Percentiles rank a stretch among this genome's conserved stretches.
Evolutionary conservation across 2,113 vertebrate species (phyloP).

Genomic region (Brachyhypopomus gauderio): DNA sequence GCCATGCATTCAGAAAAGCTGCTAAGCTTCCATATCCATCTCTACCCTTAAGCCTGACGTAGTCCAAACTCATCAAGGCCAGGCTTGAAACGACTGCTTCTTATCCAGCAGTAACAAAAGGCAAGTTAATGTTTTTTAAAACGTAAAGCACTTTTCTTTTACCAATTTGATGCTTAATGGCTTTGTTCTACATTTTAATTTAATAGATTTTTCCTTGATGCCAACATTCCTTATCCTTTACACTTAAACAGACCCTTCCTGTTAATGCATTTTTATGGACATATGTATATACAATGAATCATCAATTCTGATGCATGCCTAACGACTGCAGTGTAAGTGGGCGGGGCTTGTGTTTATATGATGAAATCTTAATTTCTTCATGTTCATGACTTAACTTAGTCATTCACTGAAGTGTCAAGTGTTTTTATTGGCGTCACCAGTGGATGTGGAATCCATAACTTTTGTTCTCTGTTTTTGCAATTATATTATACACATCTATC

Average conservation of each 20-base stretch:
- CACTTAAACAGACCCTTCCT: not conserved
- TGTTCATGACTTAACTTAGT: constrained; percentile 9
- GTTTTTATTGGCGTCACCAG: not conserved
- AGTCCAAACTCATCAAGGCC: not conserved
- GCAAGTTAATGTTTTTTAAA: not conserved
- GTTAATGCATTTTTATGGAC: too few species aligned
- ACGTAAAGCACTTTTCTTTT: not conserved
- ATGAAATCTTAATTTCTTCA: not conserved
- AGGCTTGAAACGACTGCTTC: not conserved
- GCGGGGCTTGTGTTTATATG: not conserved
- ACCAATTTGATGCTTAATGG: not conserved
- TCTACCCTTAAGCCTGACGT: not conserved
- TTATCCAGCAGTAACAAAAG: not conserved
- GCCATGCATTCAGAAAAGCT: constrained; percentile 17
- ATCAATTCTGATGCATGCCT: too few species aligned
- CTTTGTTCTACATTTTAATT: too few species aligned
- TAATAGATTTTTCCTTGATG: too few species aligned
- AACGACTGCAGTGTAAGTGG: too few species aligned
- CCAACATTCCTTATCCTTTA: not conserved
- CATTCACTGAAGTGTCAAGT: not conserved
- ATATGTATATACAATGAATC: too few species aligned
- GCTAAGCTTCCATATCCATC: not conserved
- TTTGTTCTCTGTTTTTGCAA: not conserved
- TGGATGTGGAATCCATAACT: constrained; percentile 18
- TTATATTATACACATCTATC: constrained; percentile 41